A percentile compares a stretch with the other conserved stretches of the same genome.
phyloP scores from a whole-genome alignment of 2,888 invertebrate genomes.

The Diarsia rubi region DNA sequence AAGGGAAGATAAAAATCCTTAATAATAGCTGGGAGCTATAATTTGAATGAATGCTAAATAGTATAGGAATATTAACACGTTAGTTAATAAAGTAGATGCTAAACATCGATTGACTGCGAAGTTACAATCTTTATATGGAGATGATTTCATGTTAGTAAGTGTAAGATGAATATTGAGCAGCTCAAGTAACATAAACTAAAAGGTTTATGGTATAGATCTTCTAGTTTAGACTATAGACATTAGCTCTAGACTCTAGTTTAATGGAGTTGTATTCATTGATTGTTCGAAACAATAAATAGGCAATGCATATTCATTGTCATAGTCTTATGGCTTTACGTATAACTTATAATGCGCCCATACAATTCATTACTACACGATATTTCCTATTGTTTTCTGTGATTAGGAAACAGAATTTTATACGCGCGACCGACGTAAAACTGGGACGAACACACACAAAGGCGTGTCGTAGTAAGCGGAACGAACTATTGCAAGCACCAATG shows the following conservation, averaged over 20 bases:
- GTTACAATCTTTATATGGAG: slow-evolving; percentile 54
- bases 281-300: not conserved
- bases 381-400: slow-evolving; percentile 45
- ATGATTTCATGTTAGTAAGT: slow-evolving; percentile 52
- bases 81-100: slow-evolving; percentile 37
- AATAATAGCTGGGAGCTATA: not conserved
- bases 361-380: slow-evolving; percentile 21
- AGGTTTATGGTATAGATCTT: not conserved
- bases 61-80: slow-evolving; percentile 17
- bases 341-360: slow-evolving; percentile 11
- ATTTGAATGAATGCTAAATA: not conserved
- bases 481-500: slow-evolving; percentile 79
- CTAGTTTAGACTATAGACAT: too few species aligned
- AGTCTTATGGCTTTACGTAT: not conserved
- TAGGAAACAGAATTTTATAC: slow-evolving; percentile 51
- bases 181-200: slow-evolving; percentile 15
- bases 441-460: slow-evolving; percentile 65
- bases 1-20: too few species aligned
- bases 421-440: slow-evolving; percentile 53
- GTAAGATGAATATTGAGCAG: slow-evolving; percentile 15
- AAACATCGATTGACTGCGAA: slow-evolving; percentile 50
- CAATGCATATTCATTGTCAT: not conserved
- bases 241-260: not conserved
- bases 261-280: not conserved
- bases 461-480: slow-evolving; percentile 73